phyloP scores from a whole-genome alignment of 1,140 invertebrate species.

The Geopemphigus sp. region DNA sequence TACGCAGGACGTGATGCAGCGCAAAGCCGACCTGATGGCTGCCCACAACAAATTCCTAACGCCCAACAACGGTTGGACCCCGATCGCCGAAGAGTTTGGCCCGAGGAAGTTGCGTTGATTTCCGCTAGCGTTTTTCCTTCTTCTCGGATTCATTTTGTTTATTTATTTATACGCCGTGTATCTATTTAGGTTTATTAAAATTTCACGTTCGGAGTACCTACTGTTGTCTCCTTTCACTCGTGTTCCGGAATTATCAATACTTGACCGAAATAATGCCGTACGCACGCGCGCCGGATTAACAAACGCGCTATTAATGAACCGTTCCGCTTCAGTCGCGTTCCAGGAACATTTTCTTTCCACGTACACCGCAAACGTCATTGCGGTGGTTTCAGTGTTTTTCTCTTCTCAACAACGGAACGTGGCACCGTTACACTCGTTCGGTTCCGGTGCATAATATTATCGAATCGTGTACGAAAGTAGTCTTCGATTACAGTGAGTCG shows the following conservation, averaged over 20 bases:
- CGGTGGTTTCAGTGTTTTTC: conserved; percentile 8
- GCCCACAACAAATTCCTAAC: conserved; percentile 50
- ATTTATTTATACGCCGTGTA: conserved; percentile 16
- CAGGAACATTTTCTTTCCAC: conserved; percentile 17
- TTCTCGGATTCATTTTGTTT: conserved; percentile 4
- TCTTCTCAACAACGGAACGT: background rate
- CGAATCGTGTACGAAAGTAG: background rate
- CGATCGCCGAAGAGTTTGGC: conserved; percentile 13
- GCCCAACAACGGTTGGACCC: conserved; percentile 50
- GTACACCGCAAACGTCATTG: conserved; percentile 9
- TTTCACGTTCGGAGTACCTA: background rate
- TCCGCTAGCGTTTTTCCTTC: background rate
- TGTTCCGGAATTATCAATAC: conserved; percentile 2
- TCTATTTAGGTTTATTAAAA: no score
- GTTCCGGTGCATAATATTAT: no score
- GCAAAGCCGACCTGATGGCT: conserved; percentile 48
- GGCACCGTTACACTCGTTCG: no score
- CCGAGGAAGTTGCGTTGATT: conserved; percentile 10
- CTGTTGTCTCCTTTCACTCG: conserved; percentile 37
- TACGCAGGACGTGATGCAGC: conserved; percentile 7
- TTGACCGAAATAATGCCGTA: conserved; percentile 24
- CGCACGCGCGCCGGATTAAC: background rate
- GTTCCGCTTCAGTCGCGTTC: conserved; percentile 38
- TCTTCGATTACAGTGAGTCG: no score
- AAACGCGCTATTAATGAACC: conserved; percentile 1